Percentiles rank a stretch among this genome's conserved stretches.
These are phyloP conservation scores for Baccha elongata DNA, from an alignment of 2,888 invertebrate genomes.

Conservation along the genomic window DNA sequence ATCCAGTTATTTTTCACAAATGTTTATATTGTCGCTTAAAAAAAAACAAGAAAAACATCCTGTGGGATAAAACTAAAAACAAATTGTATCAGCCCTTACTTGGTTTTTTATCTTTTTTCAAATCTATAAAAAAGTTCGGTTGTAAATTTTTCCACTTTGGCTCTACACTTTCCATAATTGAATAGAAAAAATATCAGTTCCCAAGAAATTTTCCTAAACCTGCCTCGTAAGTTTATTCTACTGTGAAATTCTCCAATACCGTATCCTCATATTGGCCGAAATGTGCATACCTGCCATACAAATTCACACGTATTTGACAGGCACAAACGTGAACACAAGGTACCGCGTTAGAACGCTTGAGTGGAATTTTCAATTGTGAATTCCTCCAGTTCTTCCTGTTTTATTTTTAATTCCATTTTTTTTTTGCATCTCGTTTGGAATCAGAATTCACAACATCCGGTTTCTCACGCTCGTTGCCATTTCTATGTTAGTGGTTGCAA, in stretches of 20 bases:
- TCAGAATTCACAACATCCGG: conserved; percentile 61
- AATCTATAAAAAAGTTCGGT: too few species aligned
- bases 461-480: conserved; percentile 14
- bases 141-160: neutral
- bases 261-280: neutral
- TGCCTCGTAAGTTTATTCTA: conserved; percentile 13
- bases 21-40: too few species aligned
- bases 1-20: too few species aligned
- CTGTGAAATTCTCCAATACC: conserved; percentile 43
- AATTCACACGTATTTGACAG: conserved; percentile 31
- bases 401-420: conserved; percentile 13
- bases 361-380: conserved; percentile 62
- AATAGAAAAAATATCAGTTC: conserved; percentile 23
- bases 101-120: too few species aligned
- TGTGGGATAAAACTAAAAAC: too few species aligned
- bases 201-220: neutral
- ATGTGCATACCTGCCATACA: neutral
- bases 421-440: conserved; percentile 42
- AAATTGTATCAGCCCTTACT: too few species aligned
- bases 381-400: conserved; percentile 36
- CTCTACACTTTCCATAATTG: conserved; percentile 4
- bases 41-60: too few species aligned
- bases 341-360: conserved; percentile 41
- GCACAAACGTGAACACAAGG: conserved; percentile 11
- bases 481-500: conserved; percentile 18